Conservation (phyloP, 2,888 invertebrate genomes). For the Parthenolecanium corni region DNA sequence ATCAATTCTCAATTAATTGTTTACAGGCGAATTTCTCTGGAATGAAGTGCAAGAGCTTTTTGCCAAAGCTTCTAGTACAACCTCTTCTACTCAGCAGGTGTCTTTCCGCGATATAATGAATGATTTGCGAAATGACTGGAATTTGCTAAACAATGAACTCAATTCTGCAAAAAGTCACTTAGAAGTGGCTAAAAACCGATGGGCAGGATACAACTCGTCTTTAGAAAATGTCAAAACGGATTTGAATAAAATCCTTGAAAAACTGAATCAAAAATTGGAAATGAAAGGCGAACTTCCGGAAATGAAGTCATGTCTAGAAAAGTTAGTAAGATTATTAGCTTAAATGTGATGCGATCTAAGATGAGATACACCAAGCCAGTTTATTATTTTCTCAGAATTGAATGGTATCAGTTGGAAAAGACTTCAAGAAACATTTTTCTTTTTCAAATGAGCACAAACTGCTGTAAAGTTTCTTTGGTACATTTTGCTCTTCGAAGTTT, state of each 20-base stretch:
- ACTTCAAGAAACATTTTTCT: no score
- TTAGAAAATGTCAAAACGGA: conserved; percentile 64
- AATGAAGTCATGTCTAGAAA: conserved; percentile 30
- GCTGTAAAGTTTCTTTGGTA: no score
- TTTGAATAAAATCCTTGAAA: conserved; percentile 61
- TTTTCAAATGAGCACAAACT: no score
- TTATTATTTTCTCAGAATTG: no score
- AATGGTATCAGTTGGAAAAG: no score
- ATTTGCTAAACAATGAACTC: conserved; percentile 75
- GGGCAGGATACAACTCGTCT: conserved; percentile 77
- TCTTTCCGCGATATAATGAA: conserved; percentile 63
- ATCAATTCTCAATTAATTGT: no score
- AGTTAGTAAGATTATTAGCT: conserved; percentile 16
- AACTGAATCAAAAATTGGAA: conserved; percentile 53
- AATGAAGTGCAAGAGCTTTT: conserved; percentile 62
- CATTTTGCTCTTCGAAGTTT: no score
- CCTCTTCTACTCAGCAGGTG: conserved; percentile 69
- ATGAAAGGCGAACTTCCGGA: conserved; percentile 66
- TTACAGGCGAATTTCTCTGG: conserved; percentile 72
- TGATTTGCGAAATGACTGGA: conserved; percentile 72
- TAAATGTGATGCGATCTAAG: no score
- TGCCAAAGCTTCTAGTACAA: conserved; percentile 68
- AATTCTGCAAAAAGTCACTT: conserved; percentile 74
- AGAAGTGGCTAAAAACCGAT: conserved; percentile 67
- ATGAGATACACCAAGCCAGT: no score